Evolutionary conservation across 2,797 vertebrate species (phyloP), one percentile per base, ranked within the genome.

Genomic region (Poecilia gillii): DNA sequence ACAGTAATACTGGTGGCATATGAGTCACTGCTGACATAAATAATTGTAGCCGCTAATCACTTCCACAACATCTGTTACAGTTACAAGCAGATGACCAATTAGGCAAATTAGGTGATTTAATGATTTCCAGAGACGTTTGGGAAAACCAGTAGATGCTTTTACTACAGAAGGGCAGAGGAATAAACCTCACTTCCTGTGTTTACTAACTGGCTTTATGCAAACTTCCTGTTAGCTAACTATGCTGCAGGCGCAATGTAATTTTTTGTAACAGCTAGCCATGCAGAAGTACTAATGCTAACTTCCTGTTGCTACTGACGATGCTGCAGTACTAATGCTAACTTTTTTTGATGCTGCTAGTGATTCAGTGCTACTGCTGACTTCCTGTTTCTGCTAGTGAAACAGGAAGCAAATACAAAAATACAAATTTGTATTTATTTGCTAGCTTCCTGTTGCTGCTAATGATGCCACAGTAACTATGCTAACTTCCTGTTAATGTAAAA

Each of bases 1-100:
- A 45, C 68, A 28, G 68, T 45, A 45, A 71, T n/a, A 16, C 39
- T n/a, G 68, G 41, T 71, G 68, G 41, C 39, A 45, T 71, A 14
- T 71, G 68, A 71, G 68, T 71, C 68, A 71, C 39, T 45, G 25
- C 41, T 45, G 41, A 45, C 41, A n/a, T 25, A 71, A n/a, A 70
- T 45, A 70, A 45, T 71, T 2, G 41, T 71, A 71, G 20, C 23
- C 11, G 23, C 68, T 71, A 28, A 71, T 71, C 41, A 45, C 68
- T 28, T 68, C 23, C 41, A n/a, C 68, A 16, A 3, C 41, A 45
- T 43, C 39, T 25, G 12, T n/a, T 45, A n/a, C 12, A 45, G 43
- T 71, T 45, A 45, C 25, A 71, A 45, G 68, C 68, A 71, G 68
- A 45, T 71, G 41, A 66, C 8, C 36, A 39, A 45, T 45, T 45